Percentiles rank a stretch among this genome's conserved stretches.
Conservation (phyloP, 1,140 invertebrate genomes). For the Trinorchestia longiramus region DNA sequence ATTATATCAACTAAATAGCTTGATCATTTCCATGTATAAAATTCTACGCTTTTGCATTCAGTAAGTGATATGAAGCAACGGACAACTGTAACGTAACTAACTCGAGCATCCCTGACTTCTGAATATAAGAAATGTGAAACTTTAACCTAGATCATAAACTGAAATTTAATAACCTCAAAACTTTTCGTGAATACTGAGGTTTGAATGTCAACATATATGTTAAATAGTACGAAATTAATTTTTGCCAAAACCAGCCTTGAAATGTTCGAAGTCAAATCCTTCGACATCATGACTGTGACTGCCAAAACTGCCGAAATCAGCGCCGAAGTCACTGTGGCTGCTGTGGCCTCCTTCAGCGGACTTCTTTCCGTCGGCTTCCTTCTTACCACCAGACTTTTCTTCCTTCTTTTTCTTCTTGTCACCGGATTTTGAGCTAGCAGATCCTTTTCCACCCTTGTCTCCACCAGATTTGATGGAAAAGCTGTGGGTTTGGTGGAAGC, state of each 20-base stretch:
- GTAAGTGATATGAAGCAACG: background rate
- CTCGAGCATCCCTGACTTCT: background rate
- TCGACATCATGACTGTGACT: conserved; percentile 40
- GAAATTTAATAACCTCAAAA: background rate
- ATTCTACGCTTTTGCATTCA: background rate
- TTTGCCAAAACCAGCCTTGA: conserved; percentile 11
- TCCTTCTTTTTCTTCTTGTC: conserved; percentile 18
- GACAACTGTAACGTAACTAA: background rate
- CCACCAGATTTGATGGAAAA: conserved; percentile 24
- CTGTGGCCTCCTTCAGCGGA: conserved; percentile 28
- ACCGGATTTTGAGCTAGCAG: conserved; percentile 4
- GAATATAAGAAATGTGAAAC: background rate
- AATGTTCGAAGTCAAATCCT: conserved; percentile 28
- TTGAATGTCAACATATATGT: background rate
- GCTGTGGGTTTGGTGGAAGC: conserved; percentile 37
- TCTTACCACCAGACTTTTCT: conserved; percentile 24
- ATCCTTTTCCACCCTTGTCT: conserved; percentile 27
- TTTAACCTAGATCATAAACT: background rate
- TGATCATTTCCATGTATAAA: background rate
- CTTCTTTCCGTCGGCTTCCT: conserved; percentile 26
- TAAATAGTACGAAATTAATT: background rate
- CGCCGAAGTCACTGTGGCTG: background rate
- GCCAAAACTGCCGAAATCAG: conserved; percentile 27
- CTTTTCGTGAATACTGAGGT: background rate
- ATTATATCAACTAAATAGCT: background rate